A percentile compares a stretch with the other conserved stretches of the same genome.
Conservation (phyloP, 2,888 invertebrate species). For the Dryobotodes eremita region DNA sequence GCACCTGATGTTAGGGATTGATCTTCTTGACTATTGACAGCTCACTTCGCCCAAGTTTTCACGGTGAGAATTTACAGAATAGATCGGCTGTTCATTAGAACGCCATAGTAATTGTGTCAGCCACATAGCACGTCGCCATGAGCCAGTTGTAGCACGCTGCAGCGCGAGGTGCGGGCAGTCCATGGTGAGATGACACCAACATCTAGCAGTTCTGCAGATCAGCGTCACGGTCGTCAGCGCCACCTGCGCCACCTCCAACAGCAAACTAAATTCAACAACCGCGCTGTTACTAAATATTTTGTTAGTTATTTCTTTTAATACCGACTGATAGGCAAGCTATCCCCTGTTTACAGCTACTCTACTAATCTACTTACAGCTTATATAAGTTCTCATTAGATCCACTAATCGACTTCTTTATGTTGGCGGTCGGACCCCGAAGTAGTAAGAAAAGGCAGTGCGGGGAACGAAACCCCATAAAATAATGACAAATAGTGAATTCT, state of each 20-base stretch:
- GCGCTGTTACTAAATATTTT: not conserved
- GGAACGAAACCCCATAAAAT: not conserved
- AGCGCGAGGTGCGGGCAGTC: not conserved
- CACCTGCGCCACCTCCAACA: not conserved
- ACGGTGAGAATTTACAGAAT: not conserved
- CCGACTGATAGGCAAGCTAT: not conserved
- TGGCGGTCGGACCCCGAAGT: not conserved
- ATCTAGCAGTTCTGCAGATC: not conserved
- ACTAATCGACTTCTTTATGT: not conserved
- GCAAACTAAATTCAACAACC: not conserved
- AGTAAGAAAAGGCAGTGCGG: not conserved
- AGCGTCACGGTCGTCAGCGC: not conserved
- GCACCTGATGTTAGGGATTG: not conserved
- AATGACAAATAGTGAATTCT: not conserved
- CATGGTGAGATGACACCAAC: no score
- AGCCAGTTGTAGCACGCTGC: not conserved
- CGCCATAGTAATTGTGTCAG: not conserved
- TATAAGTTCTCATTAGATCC: not conserved
- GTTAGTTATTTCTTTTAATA: not conserved
- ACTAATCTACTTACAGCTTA: not conserved
- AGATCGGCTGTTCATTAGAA: not conserved
- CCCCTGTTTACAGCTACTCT: not conserved
- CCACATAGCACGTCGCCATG: not conserved
- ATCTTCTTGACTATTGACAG: not conserved
- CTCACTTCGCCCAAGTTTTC: not conserved